phyloP scores from a whole-genome alignment of 92 coral and sea anemone genomes.

The Muricea muricata region DNA sequence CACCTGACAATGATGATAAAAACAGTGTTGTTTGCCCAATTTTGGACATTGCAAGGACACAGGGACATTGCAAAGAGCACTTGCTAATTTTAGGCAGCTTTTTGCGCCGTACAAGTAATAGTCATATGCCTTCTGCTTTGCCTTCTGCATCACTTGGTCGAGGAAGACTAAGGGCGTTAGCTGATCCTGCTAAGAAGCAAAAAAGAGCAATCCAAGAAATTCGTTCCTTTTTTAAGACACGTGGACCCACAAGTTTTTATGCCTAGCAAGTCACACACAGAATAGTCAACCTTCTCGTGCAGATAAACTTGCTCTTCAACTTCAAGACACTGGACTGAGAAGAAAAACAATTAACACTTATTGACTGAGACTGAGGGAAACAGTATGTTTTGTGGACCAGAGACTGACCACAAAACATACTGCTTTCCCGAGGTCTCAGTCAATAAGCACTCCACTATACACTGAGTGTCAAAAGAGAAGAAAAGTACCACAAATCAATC shows the following conservation, averaged over 20 bases:
- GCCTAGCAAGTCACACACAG: conserved; percentile 19
- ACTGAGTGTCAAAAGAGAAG: no score
- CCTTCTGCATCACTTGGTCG: conserved; percentile 28
- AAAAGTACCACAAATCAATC: no score
- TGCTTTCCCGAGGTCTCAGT: no score
- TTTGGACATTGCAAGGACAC: no score
- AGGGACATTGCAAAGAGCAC: no score
- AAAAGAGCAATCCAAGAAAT: neutral
- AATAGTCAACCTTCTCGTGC: neutral
- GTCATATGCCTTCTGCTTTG: neutral
- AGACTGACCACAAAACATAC: no score
- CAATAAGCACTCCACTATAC: no score
- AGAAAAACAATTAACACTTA: conserved; percentile 37
- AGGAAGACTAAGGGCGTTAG: neutral
- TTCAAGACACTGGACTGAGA: conserved; percentile 20
- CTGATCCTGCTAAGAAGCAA: conserved; percentile 3
- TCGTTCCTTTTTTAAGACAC: conserved; percentile 30
- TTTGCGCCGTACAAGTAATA: conserved; percentile 15
- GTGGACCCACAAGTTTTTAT: conserved; percentile 46
- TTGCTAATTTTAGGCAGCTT: conserved; percentile 15
- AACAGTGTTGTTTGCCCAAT: no score
- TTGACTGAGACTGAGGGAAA: no score
- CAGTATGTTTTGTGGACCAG: no score
- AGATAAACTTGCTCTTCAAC: conserved; percentile 14
- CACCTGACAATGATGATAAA: no score